Base-by-base conservation (phyloP, 2,797 vertebrate genomes). In the Poecilia picta region DNA sequence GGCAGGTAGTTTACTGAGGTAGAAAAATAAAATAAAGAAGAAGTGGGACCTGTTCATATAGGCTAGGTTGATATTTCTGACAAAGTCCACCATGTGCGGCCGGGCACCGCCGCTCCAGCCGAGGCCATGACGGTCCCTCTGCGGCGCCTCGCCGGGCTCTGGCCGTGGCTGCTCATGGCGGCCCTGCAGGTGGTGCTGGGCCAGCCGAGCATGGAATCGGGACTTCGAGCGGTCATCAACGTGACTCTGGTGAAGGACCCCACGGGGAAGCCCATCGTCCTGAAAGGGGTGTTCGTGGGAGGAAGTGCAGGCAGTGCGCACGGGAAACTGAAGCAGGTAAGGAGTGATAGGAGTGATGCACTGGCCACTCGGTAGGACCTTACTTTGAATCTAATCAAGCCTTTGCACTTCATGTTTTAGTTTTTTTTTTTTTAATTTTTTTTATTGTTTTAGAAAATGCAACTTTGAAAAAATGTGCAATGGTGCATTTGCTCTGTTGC, bases 281-380 rank as follows among this genome's bases (percentile, higher is more conserved):
- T 99, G 94, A 96, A 99, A 83, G 98, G 98, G 75, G 94, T 97
- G 87, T 99, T 99, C 84, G 98, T 97, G 33, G 96, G 95, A 78
- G 96, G 97, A 90, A 97, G 97, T 74, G 94, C 93, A n/a, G 97
- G 96, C 79, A 94, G 93, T 5, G 98, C 98, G 0, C 97, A 98
- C 90, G 98, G 98, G 47, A 98, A 97, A 81, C 95, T 99, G 46
- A 97, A 99, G 92, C 98, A 99, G 98, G 98, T 98, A 96, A 92
- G 92, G 72, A 71, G 84, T 72, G 62, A 76, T 2, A 92, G 92
- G 72, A 71, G 84, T 72, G 62, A 76, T 2, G 5, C 36, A 68
- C 18, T 23, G 64, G 3, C 64, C 64, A 23, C 64, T 4, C 18
- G 5, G 33, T 11, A 20, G 23, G 33, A 20, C 20, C 33, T 2